Base-by-base conservation (phyloP, 2,888 invertebrate genomes). In the Harmothoe impar region DNA sequence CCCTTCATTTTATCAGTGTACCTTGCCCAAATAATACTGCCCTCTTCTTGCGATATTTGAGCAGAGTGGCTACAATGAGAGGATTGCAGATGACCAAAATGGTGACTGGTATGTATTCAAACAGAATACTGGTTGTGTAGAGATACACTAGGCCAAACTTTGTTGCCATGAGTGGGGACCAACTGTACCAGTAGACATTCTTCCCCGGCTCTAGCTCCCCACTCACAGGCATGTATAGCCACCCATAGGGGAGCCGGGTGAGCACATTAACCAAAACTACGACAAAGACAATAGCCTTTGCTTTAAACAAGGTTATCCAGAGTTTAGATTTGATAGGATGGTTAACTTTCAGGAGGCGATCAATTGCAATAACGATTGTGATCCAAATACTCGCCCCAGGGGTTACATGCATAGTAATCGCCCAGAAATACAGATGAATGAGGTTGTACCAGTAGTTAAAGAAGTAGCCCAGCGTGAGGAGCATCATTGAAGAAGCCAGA, bases 151-250 rank as follows among this genome's bases (percentile, higher is more conserved):
- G 15, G 5, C 68, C 68, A 68, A 17, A 68, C 68, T 7, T 68
- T 17, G 20, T n/a, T 23, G 5, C 15, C 68, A 68, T 68, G 5
- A 68, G n/a, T 17, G 68, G 68, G 7, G 68, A 68, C 68, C 68
- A 68, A n/a, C 68, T 68, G 68, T 68, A 68, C 68, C 68, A 68
- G 68, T 68, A 68, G n/a, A 68, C 68, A 68, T 68, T 17, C n/a
- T 68, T n/a, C n/a, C 68, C 68, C n/a, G 68, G 68, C n/a, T 15
- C 68, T 5, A n/a, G 12, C n/a, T 68, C 68, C 5, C 68, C 68
- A 17, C 15, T n/a, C n/a, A 17, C n/a, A n/a, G 5, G 12, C n/a
- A 17, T n/a, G n/a, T 68, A 68, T 7, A 68, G 68, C 68, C 12
- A 12, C 17, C 12, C 17, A n/a, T 17, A 68, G 12, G 68, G 68